Evolutionary conservation across 2,888 invertebrate species (phyloP).

Genomic region (Entomobrya multifasciata): DNA sequence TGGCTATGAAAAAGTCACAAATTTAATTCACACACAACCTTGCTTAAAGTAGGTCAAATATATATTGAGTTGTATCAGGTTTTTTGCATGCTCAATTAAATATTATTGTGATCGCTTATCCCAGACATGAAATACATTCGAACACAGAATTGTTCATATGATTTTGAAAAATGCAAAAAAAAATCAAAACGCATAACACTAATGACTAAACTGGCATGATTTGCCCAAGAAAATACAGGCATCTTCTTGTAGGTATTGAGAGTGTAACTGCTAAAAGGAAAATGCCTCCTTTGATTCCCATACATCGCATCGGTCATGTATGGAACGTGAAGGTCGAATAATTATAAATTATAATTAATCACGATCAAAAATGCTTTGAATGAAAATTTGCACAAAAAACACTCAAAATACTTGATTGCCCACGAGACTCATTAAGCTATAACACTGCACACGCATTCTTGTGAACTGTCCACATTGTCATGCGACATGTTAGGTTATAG

Average conservation of each 20-base stretch:
- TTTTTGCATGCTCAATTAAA: conserved; percentile 27
- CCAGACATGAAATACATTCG: too few relatives aligned
- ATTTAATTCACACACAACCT: conserved; percentile 55
- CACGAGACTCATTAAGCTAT: too few relatives aligned
- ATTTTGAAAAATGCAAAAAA: too few relatives aligned
- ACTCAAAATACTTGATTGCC: too few relatives aligned
- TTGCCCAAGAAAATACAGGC: too few relatives aligned
- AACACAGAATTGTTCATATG: conserved; percentile 1
- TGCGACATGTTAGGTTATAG: too few relatives aligned
- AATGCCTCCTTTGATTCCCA: conserved; percentile 36
- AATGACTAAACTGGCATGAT: too few relatives aligned
- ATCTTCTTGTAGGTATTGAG: conserved; percentile 11
- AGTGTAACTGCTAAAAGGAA: conserved; percentile 27
- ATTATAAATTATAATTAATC: conserved; percentile 13
- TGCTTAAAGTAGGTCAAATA: conserved; percentile 47
- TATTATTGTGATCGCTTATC: background rate
- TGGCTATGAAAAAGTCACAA: conserved; percentile 56
- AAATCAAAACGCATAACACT: too few relatives aligned
- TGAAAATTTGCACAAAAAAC: background rate
- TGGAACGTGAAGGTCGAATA: conserved; percentile 32
- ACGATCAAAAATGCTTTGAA: background rate
- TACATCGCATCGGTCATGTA: conserved; percentile 21
- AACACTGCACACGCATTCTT: too few relatives aligned
- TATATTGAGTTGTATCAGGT: conserved; percentile 22
- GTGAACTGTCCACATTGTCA: too few relatives aligned